These are phyloP conservation scores for Stichodactyla helianthus DNA, from an alignment of 64 coral and sea anemone genomes.

Conservation along the genomic window DNA sequence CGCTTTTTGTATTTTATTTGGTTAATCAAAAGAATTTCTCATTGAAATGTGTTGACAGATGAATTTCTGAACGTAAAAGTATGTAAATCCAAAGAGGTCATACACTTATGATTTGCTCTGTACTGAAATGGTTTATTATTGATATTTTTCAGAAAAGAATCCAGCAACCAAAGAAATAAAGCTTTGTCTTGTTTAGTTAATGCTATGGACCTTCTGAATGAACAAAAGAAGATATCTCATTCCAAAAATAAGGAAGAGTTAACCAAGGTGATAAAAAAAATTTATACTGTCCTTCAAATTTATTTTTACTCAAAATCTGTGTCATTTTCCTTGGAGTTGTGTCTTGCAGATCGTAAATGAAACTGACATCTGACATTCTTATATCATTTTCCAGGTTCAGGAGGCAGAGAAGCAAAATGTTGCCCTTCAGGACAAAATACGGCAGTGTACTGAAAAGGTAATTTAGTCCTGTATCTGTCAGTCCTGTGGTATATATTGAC, in stretches of 20 bases:
- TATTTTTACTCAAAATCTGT: not conserved
- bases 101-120: not conserved
- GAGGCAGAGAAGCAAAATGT: not conserved
- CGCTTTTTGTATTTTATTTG: too few relatives aligned
- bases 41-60: too few relatives aligned
- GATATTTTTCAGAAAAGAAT: not conserved
- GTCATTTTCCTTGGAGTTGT: not conserved
- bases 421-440: not conserved
- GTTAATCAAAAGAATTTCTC: too few relatives aligned
- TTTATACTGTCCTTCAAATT: too few relatives aligned
- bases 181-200: not conserved
- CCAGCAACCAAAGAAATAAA: not conserved
- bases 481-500: not conserved
- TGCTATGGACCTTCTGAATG: not conserved
- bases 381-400: not conserved
- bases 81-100: too few relatives aligned
- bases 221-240: not conserved
- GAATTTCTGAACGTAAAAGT: too few relatives aligned
- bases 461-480: not conserved
- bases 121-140: not conserved
- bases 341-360: not conserved
- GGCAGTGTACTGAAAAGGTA: slow-evolving; percentile 11
- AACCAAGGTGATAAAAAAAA: not conserved
- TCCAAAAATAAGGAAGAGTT: not conserved
- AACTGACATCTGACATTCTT: not conserved